These are phyloP conservation scores for Chrysolophus pictus DNA, from an alignment of 2,797 vertebrate genomes.

Conservation along the genomic window DNA sequence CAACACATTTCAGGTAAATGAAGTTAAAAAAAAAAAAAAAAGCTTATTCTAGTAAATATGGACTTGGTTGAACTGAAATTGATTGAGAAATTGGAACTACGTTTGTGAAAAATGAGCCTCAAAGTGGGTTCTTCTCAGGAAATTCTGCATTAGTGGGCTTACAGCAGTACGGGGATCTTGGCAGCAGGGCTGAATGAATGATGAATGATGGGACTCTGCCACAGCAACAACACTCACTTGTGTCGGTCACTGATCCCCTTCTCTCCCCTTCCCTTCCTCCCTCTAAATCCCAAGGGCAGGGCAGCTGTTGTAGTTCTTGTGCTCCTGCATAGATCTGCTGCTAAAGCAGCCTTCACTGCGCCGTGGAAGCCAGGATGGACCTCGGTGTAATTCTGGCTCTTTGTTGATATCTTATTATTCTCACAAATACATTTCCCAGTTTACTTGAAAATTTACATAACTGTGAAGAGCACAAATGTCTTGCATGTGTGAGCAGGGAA, in stretches of 20 bases:
- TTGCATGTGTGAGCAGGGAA: conserved; percentile 42
- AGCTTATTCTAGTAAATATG: conserved; percentile 16
- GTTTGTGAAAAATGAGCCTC: not conserved
- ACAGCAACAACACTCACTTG: not conserved
- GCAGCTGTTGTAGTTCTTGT: not conserved
- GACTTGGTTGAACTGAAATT: conserved; percentile 39
- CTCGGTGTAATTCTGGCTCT: conserved; percentile 43
- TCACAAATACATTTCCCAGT: conserved; percentile 49
- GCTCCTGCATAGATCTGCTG: not conserved
- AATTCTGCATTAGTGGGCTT: not conserved
- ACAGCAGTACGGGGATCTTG: not conserved
- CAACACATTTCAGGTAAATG: conserved; percentile 52
- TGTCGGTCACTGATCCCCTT: not conserved
- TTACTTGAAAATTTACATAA: conserved; percentile 62
- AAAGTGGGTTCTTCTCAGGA: not conserved
- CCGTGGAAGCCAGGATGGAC: not conserved
- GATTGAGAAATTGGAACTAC: conserved; percentile 21
- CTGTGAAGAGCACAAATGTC: conserved; percentile 34
- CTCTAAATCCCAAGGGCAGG: not conserved
- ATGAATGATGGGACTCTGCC: not conserved
- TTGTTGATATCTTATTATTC: conserved; percentile 65
- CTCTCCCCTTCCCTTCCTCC: not conserved
- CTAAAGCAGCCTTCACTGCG: not conserved
- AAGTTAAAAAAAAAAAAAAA: conserved; percentile 31
- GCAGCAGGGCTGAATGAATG: not conserved